A percentile compares a stretch with the other conserved stretches of the same genome.
phyloP scores from a whole-genome alignment of 64 coral and sea anemone genomes.

The Orbicella faveolata region DNA sequence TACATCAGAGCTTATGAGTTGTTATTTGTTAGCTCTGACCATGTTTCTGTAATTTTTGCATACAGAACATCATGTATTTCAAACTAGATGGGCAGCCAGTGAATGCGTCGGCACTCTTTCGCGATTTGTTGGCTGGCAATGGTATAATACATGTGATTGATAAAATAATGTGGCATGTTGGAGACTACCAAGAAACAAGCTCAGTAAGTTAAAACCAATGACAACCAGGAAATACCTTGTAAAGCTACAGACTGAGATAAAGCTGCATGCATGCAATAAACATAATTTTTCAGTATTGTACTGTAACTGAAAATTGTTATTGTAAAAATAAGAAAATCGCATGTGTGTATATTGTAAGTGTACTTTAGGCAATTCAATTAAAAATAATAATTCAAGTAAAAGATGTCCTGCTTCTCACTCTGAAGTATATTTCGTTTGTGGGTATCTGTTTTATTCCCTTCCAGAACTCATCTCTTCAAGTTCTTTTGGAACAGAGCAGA shows the following conservation, averaged over 20 bases:
- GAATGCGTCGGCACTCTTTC: conserved; percentile 61
- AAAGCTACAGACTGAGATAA: too few relatives aligned
- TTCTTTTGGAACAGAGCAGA: conserved; percentile 13
- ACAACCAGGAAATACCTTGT: not conserved
- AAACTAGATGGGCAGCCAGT: conserved; percentile 37
- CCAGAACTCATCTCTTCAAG: conserved; percentile 21
- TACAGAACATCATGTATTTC: conserved; percentile 64
- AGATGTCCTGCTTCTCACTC: too few relatives aligned
- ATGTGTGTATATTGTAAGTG: too few relatives aligned
- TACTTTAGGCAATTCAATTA: too few relatives aligned
- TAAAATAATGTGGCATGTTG: conserved; percentile 62
- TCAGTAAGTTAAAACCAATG: conserved; percentile 30
- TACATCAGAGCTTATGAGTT: too few relatives aligned
- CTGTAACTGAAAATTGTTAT: too few relatives aligned
- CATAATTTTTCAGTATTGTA: too few relatives aligned
- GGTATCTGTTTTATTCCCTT: not conserved
- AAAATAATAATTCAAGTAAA: too few relatives aligned
- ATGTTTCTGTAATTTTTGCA: not conserved
- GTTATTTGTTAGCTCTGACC: not conserved
- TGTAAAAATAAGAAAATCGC: too few relatives aligned
- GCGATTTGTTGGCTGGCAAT: conserved; percentile 83
- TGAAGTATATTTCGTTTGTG: too few relatives aligned
- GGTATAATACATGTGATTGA: conserved; percentile 86
- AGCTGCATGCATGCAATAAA: too few relatives aligned
- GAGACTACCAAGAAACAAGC: conserved; percentile 39